These are phyloP conservation scores for Platycercus adscitus DNA, from an alignment of 2,113 vertebrate genomes.

Conservation along the genomic window DNA sequence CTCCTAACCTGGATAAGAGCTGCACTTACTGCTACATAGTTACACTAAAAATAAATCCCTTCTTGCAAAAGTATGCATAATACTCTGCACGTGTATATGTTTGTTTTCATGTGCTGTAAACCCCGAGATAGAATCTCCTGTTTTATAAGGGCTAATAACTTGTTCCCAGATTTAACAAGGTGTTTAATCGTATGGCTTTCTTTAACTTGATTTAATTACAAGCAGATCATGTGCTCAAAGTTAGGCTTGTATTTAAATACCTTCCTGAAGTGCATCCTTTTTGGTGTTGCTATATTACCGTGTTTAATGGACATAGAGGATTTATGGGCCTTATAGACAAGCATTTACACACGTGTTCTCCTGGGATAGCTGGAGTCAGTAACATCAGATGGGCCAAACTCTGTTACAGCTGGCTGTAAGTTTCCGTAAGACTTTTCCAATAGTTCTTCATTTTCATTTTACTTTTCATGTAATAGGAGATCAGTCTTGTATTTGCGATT, in stretches of 20 bases:
- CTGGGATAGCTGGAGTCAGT: neutral
- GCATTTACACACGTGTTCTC: neutral
- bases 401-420: neutral
- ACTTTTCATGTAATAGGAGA: neutral
- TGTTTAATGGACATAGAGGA: neutral
- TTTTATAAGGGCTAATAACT: conserved; percentile 40
- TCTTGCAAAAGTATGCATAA: neutral
- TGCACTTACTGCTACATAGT: neutral
- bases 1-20: neutral
- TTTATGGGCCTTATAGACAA: neutral
- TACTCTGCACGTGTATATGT: neutral
- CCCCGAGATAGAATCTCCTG: neutral
- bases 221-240: neutral
- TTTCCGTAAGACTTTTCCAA: neutral
- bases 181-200: neutral
- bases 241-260: neutral
- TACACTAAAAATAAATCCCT: neutral
- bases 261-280: neutral
- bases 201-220: conserved; percentile 10
- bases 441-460: neutral
- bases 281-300: neutral
- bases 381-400: neutral
- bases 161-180: conserved; percentile 46
- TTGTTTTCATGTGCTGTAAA: neutral
- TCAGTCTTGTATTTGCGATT: neutral